A percentile compares a stretch with the other conserved stretches of the same genome.
Conservation (phyloP, 2,113 vertebrate species). For the Gracilinanus agilis region DNA sequence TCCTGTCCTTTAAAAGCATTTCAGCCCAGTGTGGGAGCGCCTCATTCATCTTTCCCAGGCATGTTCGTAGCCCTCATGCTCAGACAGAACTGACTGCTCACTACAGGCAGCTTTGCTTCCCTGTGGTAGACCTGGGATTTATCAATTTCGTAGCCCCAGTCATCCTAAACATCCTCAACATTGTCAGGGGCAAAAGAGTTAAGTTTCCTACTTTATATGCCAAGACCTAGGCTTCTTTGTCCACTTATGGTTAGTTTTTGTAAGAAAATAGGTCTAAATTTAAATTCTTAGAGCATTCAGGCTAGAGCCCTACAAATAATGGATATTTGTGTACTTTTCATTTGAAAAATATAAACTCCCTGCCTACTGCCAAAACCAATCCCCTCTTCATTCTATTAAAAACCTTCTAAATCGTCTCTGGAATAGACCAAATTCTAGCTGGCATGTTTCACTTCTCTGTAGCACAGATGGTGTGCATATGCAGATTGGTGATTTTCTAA, state of each 20-base stretch:
- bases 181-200: conserved; percentile 74
- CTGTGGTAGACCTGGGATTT: conserved; percentile 71
- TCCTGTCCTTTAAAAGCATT: conserved; percentile 89
- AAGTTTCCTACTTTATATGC: conserved; percentile 67
- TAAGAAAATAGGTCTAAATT: conserved; percentile 58
- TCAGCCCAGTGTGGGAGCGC: conserved; percentile 83
- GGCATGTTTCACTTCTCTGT: conserved; percentile 85
- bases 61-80: conserved; percentile 77
- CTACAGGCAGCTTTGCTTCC: conserved; percentile 73
- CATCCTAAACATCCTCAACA: conserved; percentile 58
- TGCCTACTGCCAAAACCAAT: conserved; percentile 49
- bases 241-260: conserved; percentile 36
- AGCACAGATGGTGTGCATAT: conserved; percentile 92
- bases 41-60: conserved; percentile 88
- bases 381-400: conserved; percentile 80
- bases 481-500: conserved; percentile 93
- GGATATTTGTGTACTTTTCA: conserved; percentile 70
- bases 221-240: conserved; percentile 57
- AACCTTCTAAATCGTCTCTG: conserved; percentile 79
- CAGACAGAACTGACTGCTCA: conserved; percentile 75
- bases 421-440: conserved; percentile 84
- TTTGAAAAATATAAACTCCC: conserved; percentile 73
- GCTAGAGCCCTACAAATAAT: conserved; percentile 63
- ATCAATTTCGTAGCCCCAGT: conserved; percentile 74
- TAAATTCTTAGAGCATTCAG: conserved; percentile 55